Evolutionary conservation across 2,113 vertebrate genomes (phyloP).

Genomic region (Coracopsis vasa): DNA sequence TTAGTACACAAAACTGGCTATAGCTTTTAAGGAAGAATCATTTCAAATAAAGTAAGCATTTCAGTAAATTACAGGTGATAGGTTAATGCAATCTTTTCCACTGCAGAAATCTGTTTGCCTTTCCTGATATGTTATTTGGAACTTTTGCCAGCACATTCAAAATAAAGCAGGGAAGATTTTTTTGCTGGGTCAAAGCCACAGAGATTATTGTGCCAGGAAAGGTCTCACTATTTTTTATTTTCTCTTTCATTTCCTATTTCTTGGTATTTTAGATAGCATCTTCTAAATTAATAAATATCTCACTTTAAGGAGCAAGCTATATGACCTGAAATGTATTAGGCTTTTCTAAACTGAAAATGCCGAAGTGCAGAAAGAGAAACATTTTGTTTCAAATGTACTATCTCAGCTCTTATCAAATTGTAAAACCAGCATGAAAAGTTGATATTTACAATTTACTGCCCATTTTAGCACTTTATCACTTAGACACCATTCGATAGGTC

Average conservation of each 20-base stretch:
- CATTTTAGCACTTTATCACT: not conserved
- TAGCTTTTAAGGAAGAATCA: not conserved
- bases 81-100: not conserved
- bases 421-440: not conserved
- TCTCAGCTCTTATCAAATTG: not conserved
- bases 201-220: not conserved
- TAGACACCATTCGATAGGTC: not conserved
- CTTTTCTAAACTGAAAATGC: constrained; percentile 12
- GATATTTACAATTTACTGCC: constrained; percentile 16
- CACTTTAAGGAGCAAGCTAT: not conserved
- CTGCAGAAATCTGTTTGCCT: not conserved
- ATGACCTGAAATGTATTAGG: not conserved
- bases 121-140: not conserved
- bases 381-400: not conserved
- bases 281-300: constrained; percentile 50
- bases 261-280: not conserved
- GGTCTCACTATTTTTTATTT: not conserved
- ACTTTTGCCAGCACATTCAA: not conserved
- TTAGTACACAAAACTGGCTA: not conserved
- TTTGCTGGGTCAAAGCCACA: constrained; percentile 14
- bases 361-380: not conserved
- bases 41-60: not conserved
- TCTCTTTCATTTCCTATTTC: constrained; percentile 3
- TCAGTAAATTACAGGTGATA: not conserved
- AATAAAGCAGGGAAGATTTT: constrained; percentile 24